Evolutionary conservation across 1,140 invertebrate species (phyloP).

Genomic region (Eciton burchellii): DNA sequence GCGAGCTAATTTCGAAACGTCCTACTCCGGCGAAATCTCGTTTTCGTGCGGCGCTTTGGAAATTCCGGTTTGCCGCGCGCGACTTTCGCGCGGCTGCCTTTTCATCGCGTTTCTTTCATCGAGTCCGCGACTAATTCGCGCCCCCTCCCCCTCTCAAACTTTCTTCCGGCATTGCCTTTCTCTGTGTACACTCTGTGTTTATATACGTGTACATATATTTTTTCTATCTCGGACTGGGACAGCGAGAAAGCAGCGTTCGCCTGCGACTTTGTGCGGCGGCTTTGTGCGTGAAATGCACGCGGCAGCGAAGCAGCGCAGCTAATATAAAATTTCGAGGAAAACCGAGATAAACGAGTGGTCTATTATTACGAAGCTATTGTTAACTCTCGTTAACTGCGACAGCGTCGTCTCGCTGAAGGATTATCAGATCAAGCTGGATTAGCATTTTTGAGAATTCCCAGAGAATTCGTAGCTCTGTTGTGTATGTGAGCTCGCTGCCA

Average conservation of each 20-base stretch:
- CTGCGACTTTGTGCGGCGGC: neutral
- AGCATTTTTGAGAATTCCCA: neutral
- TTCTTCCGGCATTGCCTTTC: neutral
- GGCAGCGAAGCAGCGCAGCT: neutral
- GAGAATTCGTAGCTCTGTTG: neutral
- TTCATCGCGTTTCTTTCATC: conserved; percentile 35
- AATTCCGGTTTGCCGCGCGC: conserved; percentile 27
- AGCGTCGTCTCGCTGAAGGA: neutral
- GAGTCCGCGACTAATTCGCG: conserved; percentile 22
- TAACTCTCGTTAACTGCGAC: neutral
- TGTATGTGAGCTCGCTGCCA: neutral
- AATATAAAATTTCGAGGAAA: neutral
- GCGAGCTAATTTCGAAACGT: conserved; percentile 55
- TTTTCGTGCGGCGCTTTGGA: conserved; percentile 46
- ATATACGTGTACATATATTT: neutral
- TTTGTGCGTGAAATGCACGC: neutral
- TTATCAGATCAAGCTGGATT: neutral
- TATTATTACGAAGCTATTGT: too few relatives aligned
- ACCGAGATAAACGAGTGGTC: neutral
- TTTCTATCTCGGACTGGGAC: neutral
- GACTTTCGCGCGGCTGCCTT: conserved; percentile 36
- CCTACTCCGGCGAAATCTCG: conserved; percentile 48
- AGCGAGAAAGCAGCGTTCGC: neutral
- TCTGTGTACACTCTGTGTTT: too few relatives aligned
- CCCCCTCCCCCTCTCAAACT: conserved; percentile 12